phyloP scores from a whole-genome alignment of 2,113 vertebrate species.

The Poecile atricapillus region DNA sequence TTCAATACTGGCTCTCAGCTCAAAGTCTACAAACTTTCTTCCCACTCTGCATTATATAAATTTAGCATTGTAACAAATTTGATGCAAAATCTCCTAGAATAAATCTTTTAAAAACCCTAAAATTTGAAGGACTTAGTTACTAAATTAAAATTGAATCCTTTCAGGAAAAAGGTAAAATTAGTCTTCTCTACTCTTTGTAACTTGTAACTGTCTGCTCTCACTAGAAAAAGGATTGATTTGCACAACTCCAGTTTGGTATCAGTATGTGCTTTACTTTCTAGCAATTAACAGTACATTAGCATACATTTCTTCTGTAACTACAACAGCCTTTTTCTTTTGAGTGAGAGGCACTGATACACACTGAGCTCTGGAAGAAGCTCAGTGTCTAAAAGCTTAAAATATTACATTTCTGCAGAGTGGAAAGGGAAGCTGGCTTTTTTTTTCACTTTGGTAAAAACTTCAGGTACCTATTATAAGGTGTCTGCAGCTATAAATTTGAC shows the following conservation, averaged over 20 bases:
- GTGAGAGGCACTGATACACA: background rate
- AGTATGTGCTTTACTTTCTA: background rate
- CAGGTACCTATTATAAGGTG: background rate
- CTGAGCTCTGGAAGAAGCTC: background rate
- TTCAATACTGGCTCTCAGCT: background rate
- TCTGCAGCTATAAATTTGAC: background rate
- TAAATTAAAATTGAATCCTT: background rate
- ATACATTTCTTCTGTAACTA: background rate
- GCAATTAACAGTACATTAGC: background rate
- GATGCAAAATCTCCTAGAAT: background rate
- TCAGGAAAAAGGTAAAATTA: background rate
- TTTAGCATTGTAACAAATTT: accelerated
- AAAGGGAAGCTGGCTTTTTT: background rate
- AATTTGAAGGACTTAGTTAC: background rate
- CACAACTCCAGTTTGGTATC: background rate
- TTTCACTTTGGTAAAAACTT: background rate
- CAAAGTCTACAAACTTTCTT: background rate
- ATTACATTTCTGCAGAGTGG: background rate
- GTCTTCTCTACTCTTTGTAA: background rate
- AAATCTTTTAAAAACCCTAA: background rate
- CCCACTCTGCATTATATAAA: no score
- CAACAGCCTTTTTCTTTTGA: background rate
- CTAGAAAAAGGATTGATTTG: background rate
- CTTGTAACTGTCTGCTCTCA: background rate
- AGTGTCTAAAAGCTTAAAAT: background rate